These are phyloP conservation scores for Onthophagus taurus DNA, from an alignment of 1,140 invertebrate species.

Conservation along the genomic window DNA sequence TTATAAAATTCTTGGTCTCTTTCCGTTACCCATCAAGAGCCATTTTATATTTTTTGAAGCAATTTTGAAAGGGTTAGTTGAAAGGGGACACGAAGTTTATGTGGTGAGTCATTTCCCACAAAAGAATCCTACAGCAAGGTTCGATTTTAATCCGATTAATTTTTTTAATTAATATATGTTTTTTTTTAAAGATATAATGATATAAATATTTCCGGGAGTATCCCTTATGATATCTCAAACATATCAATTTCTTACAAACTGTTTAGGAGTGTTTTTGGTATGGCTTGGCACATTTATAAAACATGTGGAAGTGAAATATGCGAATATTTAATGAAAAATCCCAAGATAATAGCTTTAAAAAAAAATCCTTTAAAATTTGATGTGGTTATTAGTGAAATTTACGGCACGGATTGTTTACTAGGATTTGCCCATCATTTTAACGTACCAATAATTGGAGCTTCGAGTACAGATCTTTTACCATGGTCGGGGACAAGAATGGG, in stretches of 20 bases:
- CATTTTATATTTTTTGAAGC: constrained; percentile 7
- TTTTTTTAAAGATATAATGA: constrained; percentile 11
- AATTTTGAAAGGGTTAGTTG: constrained; percentile 7
- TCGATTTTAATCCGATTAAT: neutral
- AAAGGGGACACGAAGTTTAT: constrained; percentile 11
- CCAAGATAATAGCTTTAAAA: neutral
- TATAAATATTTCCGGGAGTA: constrained; percentile 5
- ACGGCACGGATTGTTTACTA: constrained; percentile 7
- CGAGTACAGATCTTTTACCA: constrained; percentile 43
- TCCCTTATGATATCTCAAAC: neutral
- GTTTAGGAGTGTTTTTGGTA: neutral
- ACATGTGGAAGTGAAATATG: constrained; percentile 7
- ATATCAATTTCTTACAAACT: neutral
- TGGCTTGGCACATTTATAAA: neutral
- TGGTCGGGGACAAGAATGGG: constrained; percentile 44
- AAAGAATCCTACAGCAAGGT: constrained; percentile 1
- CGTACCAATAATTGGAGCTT: constrained; percentile 8
- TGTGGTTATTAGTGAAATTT: constrained; percentile 3
- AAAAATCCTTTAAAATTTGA: constrained; percentile 1
- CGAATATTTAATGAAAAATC: constrained; percentile 6
- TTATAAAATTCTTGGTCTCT: constrained; percentile 10
- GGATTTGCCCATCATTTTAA: constrained; percentile 9
- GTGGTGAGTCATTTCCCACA: constrained; percentile 12
- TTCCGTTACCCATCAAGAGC: constrained; percentile 9
- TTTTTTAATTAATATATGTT: too few relatives aligned